Conservation (phyloP, 2,888 invertebrate genomes). For the Holacanthella duospinosa region DNA sequence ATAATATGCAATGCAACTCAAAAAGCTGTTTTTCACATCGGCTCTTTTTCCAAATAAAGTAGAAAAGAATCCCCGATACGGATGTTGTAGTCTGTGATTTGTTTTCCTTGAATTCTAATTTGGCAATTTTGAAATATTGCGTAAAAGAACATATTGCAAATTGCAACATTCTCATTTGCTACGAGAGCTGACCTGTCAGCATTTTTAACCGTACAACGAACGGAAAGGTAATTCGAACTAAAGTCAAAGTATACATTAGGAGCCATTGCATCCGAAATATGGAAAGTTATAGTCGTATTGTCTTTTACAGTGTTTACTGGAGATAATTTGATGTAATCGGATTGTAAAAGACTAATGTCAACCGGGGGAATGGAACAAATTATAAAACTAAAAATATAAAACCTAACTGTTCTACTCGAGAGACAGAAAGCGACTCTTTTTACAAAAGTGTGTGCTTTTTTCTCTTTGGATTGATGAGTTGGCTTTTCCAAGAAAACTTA, state of each 20-base stretch:
- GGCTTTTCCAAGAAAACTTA: too few relatives aligned
- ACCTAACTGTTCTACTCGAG: too few relatives aligned
- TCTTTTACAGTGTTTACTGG: slow-evolving; percentile 3
- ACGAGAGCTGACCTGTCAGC: neutral
- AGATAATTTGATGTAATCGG: neutral
- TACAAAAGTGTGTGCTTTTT: too few relatives aligned
- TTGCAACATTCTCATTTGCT: neutral
- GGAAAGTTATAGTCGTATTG: neutral
- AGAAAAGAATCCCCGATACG: neutral
- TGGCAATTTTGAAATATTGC: neutral
- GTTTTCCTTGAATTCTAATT: neutral
- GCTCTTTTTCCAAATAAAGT: neutral
- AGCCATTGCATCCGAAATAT: neutral
- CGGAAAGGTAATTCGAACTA: neutral
- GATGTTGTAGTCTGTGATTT: neutral
- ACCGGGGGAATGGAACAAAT: too few relatives aligned
- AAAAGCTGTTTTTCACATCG: neutral
- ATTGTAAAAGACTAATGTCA: neutral
- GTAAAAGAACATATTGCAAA: neutral
- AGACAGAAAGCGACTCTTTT: too few relatives aligned
- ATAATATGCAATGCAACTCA: neutral
- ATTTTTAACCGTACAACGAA: neutral
- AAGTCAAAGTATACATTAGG: neutral
- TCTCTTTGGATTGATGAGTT: too few relatives aligned
- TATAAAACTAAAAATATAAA: too few relatives aligned